Conservation (phyloP, 2,888 invertebrate genomes). For the Cremastobaeus sp. region DNA sequence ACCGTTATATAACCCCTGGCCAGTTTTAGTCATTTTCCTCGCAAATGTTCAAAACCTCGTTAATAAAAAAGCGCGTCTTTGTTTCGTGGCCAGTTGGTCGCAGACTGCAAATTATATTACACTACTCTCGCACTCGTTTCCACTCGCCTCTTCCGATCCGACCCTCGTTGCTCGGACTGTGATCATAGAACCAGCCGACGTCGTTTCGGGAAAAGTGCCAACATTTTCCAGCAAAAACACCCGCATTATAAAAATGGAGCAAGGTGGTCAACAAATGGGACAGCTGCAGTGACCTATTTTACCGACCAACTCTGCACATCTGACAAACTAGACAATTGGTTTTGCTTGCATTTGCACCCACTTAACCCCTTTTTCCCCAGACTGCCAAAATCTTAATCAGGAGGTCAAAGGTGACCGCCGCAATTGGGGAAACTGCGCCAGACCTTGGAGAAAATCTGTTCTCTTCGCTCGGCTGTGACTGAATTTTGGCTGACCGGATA, state of each 20-base stretch:
- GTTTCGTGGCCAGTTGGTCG: no score
- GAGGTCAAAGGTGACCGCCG: no score
- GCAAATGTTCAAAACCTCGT: neutral
- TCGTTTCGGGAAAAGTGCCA: neutral
- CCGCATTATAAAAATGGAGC: constrained; percentile 15
- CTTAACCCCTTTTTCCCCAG: no score
- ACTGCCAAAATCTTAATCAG: no score
- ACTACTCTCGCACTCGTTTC: no score
- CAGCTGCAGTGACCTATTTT: constrained; percentile 38
- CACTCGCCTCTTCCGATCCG: neutral
- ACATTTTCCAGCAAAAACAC: neutral
- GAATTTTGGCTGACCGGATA: no score
- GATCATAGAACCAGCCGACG: neutral
- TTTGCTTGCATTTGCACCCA: neutral
- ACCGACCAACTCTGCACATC: constrained; percentile 24
- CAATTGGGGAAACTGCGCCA: no score
- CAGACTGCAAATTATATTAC: no score
- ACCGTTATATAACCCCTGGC: constrained; percentile 38
- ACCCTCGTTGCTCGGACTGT: neutral
- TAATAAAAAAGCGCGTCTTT: neutral
- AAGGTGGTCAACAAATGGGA: constrained; percentile 21
- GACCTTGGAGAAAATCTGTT: no score
- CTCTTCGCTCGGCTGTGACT: no score
- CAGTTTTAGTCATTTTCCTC: neutral
- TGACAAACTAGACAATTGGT: neutral